These are phyloP conservation scores for Melangyna quadrimaculata DNA, from an alignment of 2,888 invertebrate genomes.

Conservation along the genomic window DNA sequence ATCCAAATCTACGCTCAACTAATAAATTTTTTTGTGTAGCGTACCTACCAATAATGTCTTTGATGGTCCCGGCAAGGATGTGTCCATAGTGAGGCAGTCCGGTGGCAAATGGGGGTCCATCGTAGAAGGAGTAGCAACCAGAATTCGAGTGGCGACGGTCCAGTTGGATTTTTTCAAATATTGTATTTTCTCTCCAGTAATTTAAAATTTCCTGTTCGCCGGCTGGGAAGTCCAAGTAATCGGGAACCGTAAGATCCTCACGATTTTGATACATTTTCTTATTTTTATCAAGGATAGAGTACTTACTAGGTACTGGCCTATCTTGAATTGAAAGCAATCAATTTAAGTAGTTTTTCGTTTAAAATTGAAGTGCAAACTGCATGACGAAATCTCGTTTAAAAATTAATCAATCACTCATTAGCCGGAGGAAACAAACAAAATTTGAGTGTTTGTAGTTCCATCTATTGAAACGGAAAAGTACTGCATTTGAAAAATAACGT, in stretches of 20 bases:
- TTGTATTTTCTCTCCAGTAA: conserved; percentile 93
- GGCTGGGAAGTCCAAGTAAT: conserved; percentile 90
- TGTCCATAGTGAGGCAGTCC: conserved; percentile 98
- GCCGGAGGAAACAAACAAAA: background rate
- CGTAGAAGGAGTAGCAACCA: conserved; percentile 93
- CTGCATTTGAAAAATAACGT: background rate
- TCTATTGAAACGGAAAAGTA: background rate
- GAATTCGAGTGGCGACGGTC: conserved; percentile 14
- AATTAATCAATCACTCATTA: background rate
- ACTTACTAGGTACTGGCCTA: background rate
- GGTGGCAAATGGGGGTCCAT: conserved; percentile 98
- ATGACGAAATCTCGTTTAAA: background rate
- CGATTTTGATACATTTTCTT: conserved; percentile 31
- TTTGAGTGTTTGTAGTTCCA: background rate
- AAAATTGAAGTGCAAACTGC: background rate
- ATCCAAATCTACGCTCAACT: conserved; percentile 95
- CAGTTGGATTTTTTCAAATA: conserved; percentile 90
- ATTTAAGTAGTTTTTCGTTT: background rate
- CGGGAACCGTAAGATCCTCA: conserved; percentile 21
- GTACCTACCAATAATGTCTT: conserved; percentile 96
- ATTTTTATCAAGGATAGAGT: background rate
- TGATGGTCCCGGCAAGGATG: conserved; percentile 96
- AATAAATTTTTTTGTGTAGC: conserved; percentile 94
- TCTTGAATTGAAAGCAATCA: too few relatives aligned
- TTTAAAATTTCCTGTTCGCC: conserved; percentile 91